Base-by-base conservation (phyloP, 2,797 vertebrate species). In the Aselliscus stoliczkanus region DNA sequence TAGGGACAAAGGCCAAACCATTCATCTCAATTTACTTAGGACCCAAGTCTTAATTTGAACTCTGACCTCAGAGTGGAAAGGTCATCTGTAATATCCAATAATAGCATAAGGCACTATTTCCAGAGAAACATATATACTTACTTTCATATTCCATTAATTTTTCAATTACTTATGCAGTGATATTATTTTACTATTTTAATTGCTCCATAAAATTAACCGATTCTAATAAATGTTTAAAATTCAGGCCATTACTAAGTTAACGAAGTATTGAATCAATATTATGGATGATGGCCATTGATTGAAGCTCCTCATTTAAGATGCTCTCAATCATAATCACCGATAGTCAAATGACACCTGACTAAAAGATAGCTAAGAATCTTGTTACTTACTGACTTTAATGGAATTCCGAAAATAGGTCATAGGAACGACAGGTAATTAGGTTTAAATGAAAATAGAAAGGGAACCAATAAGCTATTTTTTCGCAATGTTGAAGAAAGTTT, bases 1-100 rank as follows among this genome's bases (percentile, higher is more conserved):
- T 23, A 97, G 98, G 97, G 98, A 98, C 94, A 93, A 97, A 98
- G 73, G 42, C 94, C 88, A 97, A 98, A 70, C 88, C 95, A 98
- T 98, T 98, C 97, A 98, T 98, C 98, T 98, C 98, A 98, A 98
- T 98, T 98, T 98, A 98, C 93, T 98, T 96, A 96, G 86, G 85
- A 93, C 76, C 97, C 83, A 96, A 96, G 94, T 97, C 97, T 97
- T 98, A 98, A 98, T 98, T 97, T 98, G 97, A 98, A 98, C 93
- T 96, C 92, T 98, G 98, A 96, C 93, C 97, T 98, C 91, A 90
- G 60, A 98, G 98, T 97, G 97, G 93, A 98, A 98, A 98, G 98
- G 97, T 88, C 96, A 98, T 82, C 37, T 83, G 27, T 98, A 50
- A 93, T 88, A 97, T 95, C 44, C 95, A 97, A 69, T 93, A 94